Evolutionary conservation across 2,113 vertebrate species (phyloP).

Genomic region (Ctenodactylus gundi): DNA sequence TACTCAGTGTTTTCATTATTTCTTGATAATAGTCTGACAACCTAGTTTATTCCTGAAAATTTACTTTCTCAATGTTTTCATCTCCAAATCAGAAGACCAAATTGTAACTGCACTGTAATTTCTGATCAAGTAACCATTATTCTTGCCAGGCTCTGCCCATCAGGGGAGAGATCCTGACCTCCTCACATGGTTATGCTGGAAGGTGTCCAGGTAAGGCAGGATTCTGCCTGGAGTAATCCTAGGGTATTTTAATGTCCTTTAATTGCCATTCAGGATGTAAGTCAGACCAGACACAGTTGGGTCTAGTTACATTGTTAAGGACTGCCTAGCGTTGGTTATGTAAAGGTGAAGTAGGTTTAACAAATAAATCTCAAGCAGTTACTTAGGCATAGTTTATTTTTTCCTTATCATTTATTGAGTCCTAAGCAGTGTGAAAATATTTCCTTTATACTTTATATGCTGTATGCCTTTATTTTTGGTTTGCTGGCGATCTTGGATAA

Average conservation of each 20-base stretch:
- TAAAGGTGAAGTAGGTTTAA: conserved; percentile 42
- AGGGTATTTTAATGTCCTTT: conserved; percentile 76
- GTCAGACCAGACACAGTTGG: conserved; percentile 71
- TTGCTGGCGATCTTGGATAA: background rate
- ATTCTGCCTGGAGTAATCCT: conserved; percentile 68
- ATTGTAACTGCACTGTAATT: conserved; percentile 55
- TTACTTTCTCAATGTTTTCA: background rate
- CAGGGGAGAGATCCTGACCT: conserved; percentile 22
- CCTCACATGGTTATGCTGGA: background rate
- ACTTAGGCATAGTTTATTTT: conserved; percentile 9
- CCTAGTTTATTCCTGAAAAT: conserved; percentile 1
- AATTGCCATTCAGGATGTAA: conserved; percentile 76
- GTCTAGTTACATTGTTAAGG: conserved; percentile 57
- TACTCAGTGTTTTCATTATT: background rate
- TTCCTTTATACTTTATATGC: background rate
- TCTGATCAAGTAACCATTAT: conserved; percentile 5
- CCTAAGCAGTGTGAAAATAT: conserved; percentile 44
- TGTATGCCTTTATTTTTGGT: conserved; percentile 47
- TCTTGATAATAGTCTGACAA: background rate
- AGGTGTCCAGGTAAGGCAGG: conserved; percentile 61
- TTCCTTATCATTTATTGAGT: conserved; percentile 34
- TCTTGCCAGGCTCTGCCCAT: conserved; percentile 7
- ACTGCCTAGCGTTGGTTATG: conserved; percentile 49
- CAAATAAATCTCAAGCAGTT: conserved; percentile 37
- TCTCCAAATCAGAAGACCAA: conserved; percentile 28